These are phyloP conservation scores for Diadophis punctatus DNA, from an alignment of 2,113 vertebrate genomes.

Conservation along the genomic window DNA sequence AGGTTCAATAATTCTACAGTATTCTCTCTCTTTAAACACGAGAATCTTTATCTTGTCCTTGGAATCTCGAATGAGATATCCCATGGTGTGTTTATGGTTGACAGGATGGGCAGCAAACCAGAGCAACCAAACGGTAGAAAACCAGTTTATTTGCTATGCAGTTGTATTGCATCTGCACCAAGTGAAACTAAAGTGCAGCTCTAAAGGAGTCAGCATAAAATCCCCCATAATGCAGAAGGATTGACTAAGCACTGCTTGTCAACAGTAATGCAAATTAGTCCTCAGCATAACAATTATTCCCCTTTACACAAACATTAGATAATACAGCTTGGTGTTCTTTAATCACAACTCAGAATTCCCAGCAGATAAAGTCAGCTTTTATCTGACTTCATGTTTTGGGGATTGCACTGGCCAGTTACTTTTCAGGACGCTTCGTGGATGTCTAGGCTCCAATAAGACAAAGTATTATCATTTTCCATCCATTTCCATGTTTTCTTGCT, in stretches of 20 bases:
- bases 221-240: constrained; percentile 52
- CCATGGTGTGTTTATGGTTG: not conserved
- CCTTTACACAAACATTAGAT: constrained; percentile 3
- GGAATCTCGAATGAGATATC: not conserved
- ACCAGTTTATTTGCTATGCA: not conserved
- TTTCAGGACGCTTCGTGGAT: not conserved
- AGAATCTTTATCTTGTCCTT: not conserved
- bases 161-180: not conserved
- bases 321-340: not conserved
- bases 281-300: constrained; percentile 21
- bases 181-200: constrained; percentile 53
- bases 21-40: not conserved
- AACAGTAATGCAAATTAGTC: constrained; percentile 46
- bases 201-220: constrained; percentile 50
- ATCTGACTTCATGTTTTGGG: not conserved
- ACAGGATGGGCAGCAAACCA: constrained; percentile 27
- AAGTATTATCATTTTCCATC: not conserved
- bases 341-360: not conserved
- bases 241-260: constrained; percentile 46
- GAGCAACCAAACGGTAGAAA: constrained; percentile 39
- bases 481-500: not conserved
- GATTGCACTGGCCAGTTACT: not conserved
- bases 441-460: not conserved
- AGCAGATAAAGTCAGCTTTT: not conserved
- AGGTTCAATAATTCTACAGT: not conserved